phyloP scores from a whole-genome alignment of 2,797 vertebrate species.

The Dallia pectoralis region DNA sequence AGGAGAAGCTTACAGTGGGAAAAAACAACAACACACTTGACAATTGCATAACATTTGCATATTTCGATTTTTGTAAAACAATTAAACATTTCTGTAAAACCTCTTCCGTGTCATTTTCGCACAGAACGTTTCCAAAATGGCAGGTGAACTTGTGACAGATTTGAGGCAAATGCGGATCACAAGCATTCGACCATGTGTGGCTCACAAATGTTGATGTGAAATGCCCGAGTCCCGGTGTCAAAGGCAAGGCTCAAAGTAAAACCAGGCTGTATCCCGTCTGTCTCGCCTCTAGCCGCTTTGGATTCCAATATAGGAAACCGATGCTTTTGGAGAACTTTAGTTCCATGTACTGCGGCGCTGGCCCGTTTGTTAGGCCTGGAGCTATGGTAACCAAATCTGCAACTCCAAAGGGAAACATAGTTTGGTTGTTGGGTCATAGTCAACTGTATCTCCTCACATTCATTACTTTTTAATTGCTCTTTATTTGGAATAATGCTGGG shows the following conservation, averaged over 20 bases:
- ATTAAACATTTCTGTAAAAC: slow-evolving; percentile 12
- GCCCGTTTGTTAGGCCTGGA: slow-evolving; percentile 51
- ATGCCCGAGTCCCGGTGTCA: slow-evolving; percentile 36
- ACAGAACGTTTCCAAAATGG: slow-evolving; percentile 31
- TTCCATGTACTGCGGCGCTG: slow-evolving; percentile 58
- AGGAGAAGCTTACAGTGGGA: too few relatives aligned
- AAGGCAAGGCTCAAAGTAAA: slow-evolving; percentile 29
- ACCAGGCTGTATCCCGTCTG: slow-evolving; percentile 43
- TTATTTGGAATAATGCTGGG: slow-evolving; percentile 43
- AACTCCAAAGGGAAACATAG: slow-evolving; percentile 52
- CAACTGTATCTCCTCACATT: slow-evolving; percentile 43
- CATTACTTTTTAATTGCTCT: slow-evolving; percentile 63
- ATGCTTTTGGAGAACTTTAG: slow-evolving; percentile 59
- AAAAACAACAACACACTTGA: slow-evolving; percentile 41
- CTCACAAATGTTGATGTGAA: slow-evolving; percentile 46
- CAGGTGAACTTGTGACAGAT: slow-evolving; percentile 22
- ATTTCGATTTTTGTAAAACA: slow-evolving; percentile 35
- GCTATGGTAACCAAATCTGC: slow-evolving; percentile 63
- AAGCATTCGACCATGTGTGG: slow-evolving; percentile 38
- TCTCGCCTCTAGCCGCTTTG: slow-evolving; percentile 33
- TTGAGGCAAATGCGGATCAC: slow-evolving; percentile 27
- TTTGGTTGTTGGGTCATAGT: slow-evolving; percentile 63
- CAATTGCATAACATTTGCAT: slow-evolving; percentile 49
- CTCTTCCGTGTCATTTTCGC: slow-evolving; percentile 50
- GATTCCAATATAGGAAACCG: slow-evolving; percentile 59